Percentiles rank a stretch among this genome's conserved stretches.
Evolutionary conservation across 2,113 vertebrate species (phyloP).

Genomic region (Suncus etruscus): DNA sequence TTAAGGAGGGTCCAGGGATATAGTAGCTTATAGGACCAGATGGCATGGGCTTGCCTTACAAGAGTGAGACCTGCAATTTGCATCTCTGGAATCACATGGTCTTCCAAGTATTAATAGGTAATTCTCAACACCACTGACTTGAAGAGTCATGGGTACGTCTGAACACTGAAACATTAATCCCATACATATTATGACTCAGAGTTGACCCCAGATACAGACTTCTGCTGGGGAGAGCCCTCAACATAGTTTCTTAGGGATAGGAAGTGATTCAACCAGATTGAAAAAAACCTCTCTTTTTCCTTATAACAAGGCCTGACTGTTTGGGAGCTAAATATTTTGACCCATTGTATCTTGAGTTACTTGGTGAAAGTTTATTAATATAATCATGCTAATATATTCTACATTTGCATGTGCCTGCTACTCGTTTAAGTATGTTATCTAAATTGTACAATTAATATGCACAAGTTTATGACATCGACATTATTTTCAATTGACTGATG

Average conservation of each 20-base stretch:
- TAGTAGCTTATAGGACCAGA: too few species aligned
- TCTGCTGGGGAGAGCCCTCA: too few species aligned
- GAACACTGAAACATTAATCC: too few species aligned
- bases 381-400: neutral
- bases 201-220: too few species aligned
- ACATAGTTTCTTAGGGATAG: neutral
- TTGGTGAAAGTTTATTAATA: neutral
- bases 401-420: neutral
- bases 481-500: slow-evolving; percentile 2
- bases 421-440: neutral
- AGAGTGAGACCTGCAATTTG: too few species aligned
- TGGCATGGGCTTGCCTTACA: too few species aligned
- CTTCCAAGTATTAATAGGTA: too few species aligned
- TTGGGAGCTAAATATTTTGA: neutral
- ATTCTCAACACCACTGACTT: too few species aligned
- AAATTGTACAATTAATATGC: neutral
- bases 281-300: neutral
- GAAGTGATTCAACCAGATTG: neutral
- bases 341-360: neutral
- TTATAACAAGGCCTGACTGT: neutral
- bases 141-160: too few species aligned
- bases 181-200: too few species aligned
- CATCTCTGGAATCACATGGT: too few species aligned
- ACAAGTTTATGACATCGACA: neutral
- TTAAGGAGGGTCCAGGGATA: neutral